These are phyloP conservation scores for Idaea dimidiata DNA, from an alignment of 2,888 invertebrate genomes.

Conservation along the genomic window DNA sequence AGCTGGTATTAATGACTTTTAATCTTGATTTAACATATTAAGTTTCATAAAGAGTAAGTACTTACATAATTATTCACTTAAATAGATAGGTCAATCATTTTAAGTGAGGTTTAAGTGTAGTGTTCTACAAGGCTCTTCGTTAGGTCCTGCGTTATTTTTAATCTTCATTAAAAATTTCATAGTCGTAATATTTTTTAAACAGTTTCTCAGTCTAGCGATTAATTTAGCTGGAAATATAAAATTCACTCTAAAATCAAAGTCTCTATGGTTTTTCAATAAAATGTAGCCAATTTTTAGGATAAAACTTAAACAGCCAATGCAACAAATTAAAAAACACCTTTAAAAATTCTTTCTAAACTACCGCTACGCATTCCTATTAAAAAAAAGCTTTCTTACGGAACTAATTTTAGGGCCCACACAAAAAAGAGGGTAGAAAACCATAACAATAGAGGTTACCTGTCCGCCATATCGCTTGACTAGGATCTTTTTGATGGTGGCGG, in stretches of 20 bases:
- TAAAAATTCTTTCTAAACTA: neutral
- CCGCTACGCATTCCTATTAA: neutral
- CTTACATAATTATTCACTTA: neutral
- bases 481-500: neutral
- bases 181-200: constrained; percentile 2
- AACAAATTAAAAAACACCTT: constrained; percentile 1
- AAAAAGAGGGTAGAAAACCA: constrained; percentile 52
- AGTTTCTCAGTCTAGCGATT: too few species aligned
- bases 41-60: neutral
- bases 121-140: neutral
- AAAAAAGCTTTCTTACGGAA: constrained; percentile 22
- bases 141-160: neutral
- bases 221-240: neutral
- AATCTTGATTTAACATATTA: constrained; percentile 10
- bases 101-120: neutral
- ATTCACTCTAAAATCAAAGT: neutral
- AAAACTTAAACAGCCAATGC: neutral
- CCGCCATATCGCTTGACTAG: constrained; percentile 39
- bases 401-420: constrained; percentile 29
- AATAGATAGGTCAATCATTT: neutral
- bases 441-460: constrained; percentile 70
- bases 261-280: neutral
- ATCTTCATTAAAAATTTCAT: constrained; percentile 5
- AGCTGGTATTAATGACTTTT: constrained; percentile 6
- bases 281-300: neutral